Conservation (phyloP, 2,888 invertebrate genomes). For the Parnassius apollo region DNA sequence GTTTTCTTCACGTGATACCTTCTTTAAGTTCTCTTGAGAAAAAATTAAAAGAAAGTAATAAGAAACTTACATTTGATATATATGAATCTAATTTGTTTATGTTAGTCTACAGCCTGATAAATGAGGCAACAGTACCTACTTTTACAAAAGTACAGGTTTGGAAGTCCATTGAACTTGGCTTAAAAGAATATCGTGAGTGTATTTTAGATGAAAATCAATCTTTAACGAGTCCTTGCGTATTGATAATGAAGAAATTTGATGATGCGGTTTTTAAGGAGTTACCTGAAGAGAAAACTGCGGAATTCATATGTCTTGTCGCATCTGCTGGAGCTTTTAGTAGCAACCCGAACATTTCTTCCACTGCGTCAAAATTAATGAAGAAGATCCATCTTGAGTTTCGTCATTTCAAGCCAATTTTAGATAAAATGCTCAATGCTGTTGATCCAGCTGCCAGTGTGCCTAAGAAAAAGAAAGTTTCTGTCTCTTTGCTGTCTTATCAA, state of each 20-base stretch:
- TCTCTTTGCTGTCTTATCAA: slow-evolving; percentile 78
- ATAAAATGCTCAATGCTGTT: slow-evolving; percentile 79
- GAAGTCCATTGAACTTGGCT: slow-evolving; percentile 78
- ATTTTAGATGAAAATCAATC: slow-evolving; percentile 57
- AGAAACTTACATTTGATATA: slow-evolving; percentile 60
- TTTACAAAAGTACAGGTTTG: slow-evolving; percentile 73
- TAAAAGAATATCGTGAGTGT: slow-evolving; percentile 77
- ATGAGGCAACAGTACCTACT: slow-evolving; percentile 68
- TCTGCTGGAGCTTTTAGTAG: slow-evolving; percentile 80
- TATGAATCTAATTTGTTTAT: slow-evolving; percentile 78
- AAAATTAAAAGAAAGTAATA: slow-evolving; percentile 47
- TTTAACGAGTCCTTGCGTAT: slow-evolving; percentile 63
- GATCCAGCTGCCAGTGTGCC: slow-evolving; percentile 59
- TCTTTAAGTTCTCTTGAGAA: slow-evolving; percentile 50
- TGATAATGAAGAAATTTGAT: slow-evolving; percentile 81
- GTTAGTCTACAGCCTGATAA: slow-evolving; percentile 79
- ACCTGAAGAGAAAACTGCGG: slow-evolving; percentile 64
- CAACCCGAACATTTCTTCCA: slow-evolving; percentile 81
- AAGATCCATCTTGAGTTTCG: slow-evolving; percentile 83
- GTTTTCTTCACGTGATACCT: slow-evolving; percentile 61
- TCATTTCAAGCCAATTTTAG: slow-evolving; percentile 81
- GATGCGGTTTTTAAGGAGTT: slow-evolving; percentile 78
- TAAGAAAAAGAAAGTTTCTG: slow-evolving; percentile 66
- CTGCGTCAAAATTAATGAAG: slow-evolving; percentile 84
- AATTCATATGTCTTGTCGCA: slow-evolving; percentile 76